phyloP scores from a whole-genome alignment of 2,113 vertebrate species.

The Mystacornis crossleyi region DNA sequence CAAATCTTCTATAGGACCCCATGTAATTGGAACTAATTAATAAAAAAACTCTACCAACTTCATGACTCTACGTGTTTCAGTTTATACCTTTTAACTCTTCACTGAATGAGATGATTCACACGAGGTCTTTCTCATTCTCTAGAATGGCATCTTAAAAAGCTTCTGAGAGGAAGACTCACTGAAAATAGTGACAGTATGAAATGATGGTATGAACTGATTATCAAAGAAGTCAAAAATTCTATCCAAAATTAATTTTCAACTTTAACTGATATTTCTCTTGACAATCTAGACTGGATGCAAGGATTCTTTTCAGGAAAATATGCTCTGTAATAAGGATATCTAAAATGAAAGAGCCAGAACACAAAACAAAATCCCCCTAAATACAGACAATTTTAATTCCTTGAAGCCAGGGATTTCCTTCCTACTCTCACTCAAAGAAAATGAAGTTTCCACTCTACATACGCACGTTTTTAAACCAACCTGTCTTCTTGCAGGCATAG shows the following conservation, averaged over 20 bases:
- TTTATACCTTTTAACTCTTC: neutral
- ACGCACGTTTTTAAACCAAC: slow-evolving; percentile 25
- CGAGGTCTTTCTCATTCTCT: slow-evolving; percentile 19
- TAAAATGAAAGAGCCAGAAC: neutral
- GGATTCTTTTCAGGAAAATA: neutral
- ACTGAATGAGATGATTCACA: slow-evolving; percentile 49
- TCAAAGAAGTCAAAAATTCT: neutral
- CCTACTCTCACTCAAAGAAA: slow-evolving; percentile 6
- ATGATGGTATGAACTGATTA: neutral
- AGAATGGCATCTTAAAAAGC: neutral
- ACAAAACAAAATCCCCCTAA: neutral
- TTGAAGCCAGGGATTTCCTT: neutral
- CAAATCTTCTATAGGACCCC: neutral
- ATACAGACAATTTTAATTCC: neutral
- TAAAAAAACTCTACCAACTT: neutral
- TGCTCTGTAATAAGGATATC: neutral
- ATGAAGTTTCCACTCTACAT: neutral
- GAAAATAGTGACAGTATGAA: neutral
- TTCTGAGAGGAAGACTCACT: neutral
- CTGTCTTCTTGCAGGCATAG: neutral
- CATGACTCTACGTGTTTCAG: neutral
- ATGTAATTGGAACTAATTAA: neutral
- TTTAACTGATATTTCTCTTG: neutral
- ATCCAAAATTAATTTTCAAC: slow-evolving; percentile 7
- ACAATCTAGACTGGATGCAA: neutral